phyloP scores from a whole-genome alignment of 2,113 vertebrate genomes.

The Nettapus auritus region DNA sequence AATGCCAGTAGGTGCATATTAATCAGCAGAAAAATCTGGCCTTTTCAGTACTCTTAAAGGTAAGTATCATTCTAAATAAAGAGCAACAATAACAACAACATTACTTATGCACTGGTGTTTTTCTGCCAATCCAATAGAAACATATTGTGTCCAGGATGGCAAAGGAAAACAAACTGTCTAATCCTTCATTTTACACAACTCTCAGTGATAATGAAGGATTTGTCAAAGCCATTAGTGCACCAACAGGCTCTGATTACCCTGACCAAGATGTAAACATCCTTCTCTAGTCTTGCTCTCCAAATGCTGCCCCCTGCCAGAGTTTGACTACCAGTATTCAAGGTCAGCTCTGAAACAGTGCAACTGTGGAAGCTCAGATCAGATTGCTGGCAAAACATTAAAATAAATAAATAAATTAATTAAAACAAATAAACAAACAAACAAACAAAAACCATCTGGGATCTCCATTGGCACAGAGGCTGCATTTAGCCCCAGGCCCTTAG shows the following conservation, averaged over 20 bases:
- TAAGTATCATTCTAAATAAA: background rate
- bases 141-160: background rate
- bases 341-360: background rate
- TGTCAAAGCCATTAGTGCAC: fast-evolving
- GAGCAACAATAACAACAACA: background rate
- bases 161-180: background rate
- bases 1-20: background rate
- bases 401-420: no score
- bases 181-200: background rate
- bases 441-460: background rate
- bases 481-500: background rate
- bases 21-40: background rate
- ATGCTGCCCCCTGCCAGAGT: background rate
- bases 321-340: background rate
- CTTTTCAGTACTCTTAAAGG: background rate
- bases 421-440: no score
- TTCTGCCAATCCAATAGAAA: background rate
- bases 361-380: background rate
- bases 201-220: background rate
- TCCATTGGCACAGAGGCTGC: background rate
- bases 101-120: background rate
- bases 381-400: background rate
- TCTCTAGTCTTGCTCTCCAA: background rate
- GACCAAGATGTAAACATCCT: background rate
- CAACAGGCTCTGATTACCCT: background rate